Base-by-base conservation (phyloP, 2,113 vertebrate genomes). In the Illadopsis cleaveri region DNA sequence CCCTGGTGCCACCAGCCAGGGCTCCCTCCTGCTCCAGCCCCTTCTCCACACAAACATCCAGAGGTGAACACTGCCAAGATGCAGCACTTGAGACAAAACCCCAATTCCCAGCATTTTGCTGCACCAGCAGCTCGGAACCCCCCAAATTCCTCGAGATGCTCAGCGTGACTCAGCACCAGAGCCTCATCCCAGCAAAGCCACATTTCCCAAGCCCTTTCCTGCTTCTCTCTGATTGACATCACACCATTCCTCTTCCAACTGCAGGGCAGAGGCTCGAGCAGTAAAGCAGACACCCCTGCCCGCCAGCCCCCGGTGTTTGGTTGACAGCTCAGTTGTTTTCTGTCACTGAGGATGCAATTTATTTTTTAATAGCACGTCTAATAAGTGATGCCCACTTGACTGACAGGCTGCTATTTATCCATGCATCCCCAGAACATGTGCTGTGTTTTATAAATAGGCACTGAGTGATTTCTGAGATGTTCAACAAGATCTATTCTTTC, bases 281-380 rank as follows among this genome's bases (percentile, higher is more conserved):
- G 28, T 33, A 37, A 23, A 54, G 25, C 42, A 94, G 94, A 50
- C 93, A 37, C 75, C 82, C 40, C 84, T 89, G 71, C 90, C 75
- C 8, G 0, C 72, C 24, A 0, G 56, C 85, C 92, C 93, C 79
- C 64, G 2, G 48, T 92, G 96, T 92, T 85, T 94, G 60, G 45
- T 71, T 95, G 96, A 94, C 90, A 93, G 88, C 88, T 95, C 64
- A 9, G 90, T 95, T 92, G 94, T 93, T 95, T 96, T 89, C 92
- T 96, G 96, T 95, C 96, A 96, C 92, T 5, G 93, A 96, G 92
- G 95, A 95, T 90, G 82, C 94, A 95, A 93, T 96, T 97, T 93
- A 68, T 83, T 60, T 94, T 92, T 93, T 96, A 93, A 96, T 92
- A 72, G 93, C 72, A 31, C 9, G 61, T 95, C 90, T 96, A 94